Percentiles rank a stretch among this genome's conserved stretches.
These are phyloP conservation scores for Dasysyrphus albostriatus DNA, from an alignment of 2,888 invertebrate species.

Conservation along the genomic window DNA sequence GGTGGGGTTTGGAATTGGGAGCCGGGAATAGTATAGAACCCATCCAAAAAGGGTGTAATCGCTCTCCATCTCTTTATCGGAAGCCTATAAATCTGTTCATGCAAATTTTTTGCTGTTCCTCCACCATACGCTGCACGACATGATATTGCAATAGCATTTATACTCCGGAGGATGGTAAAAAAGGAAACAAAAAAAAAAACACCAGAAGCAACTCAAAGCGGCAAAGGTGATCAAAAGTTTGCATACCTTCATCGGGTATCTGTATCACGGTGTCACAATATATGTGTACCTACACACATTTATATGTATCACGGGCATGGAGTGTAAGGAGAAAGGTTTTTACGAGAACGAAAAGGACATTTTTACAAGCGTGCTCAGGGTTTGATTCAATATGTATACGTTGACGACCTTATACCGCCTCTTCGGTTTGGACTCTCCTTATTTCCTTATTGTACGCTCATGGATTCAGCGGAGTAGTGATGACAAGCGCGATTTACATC, in stretches of 20 bases:
- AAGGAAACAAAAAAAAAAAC: not conserved
- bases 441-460: conserved; percentile 17
- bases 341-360: conserved; percentile 61
- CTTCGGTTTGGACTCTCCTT: conserved; percentile 8
- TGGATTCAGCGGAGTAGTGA: conserved; percentile 32
- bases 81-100: conserved; percentile 76
- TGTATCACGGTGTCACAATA: conserved; percentile 18
- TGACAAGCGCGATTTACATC: conserved; percentile 75
- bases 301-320: not conserved
- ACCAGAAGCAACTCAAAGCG: conserved; percentile 33
- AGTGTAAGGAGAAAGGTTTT: conserved; percentile 18
- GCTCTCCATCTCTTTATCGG: conserved; percentile 76
- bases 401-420: conserved; percentile 49
- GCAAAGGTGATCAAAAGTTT: conserved; percentile 49
- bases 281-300: not conserved
- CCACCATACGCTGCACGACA: conserved; percentile 58
- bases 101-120: conserved; percentile 63
- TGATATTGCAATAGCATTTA: conserved; percentile 62
- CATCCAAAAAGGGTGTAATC: conserved; percentile 76
- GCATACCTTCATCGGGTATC: conserved; percentile 22
- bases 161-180: conserved; percentile 3
- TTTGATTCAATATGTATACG: conserved; percentile 15
- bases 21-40: conserved; percentile 44
- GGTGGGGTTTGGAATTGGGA: conserved; percentile 15
- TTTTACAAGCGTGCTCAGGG: conserved; percentile 65